These are phyloP conservation scores for Perccottus glenii DNA, from an alignment of 2,113 vertebrate genomes.

Conservation along the genomic window DNA sequence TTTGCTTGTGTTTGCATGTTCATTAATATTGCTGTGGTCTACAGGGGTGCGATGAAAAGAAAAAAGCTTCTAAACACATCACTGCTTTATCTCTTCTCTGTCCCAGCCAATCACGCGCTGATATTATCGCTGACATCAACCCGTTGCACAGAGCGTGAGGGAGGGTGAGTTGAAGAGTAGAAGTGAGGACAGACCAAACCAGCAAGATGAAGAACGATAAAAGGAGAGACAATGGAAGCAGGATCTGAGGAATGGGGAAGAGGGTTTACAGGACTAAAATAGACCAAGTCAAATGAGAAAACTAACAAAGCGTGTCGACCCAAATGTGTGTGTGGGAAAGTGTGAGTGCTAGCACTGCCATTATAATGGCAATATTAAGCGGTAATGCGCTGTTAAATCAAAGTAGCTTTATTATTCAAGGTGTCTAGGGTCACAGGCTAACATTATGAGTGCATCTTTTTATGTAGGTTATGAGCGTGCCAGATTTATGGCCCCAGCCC, in stretches of 20 bases:
- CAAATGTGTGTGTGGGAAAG: conserved; percentile 6
- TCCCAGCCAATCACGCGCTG: conserved; percentile 54
- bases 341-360: conserved; percentile 29
- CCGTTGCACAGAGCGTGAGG: conserved; percentile 23
- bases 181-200: background rate
- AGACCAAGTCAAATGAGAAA: conserved; percentile 67
- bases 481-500: conserved; percentile 38
- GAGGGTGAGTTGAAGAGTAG: background rate
- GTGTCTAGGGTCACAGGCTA: conserved; percentile 50
- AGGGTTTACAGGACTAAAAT: conserved; percentile 63
- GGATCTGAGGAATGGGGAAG: conserved; percentile 48
- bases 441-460: background rate
- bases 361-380: conserved; percentile 57
- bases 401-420: conserved; percentile 64
- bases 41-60: conserved; percentile 34
- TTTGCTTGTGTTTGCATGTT: conserved; percentile 25
- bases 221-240: conserved; percentile 50
- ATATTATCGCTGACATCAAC: conserved; percentile 57
- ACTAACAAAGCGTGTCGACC: conserved; percentile 57
- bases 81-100: conserved; percentile 52
- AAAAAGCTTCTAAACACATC: conserved; percentile 52
- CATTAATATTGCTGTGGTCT: conserved; percentile 33
- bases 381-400: conserved; percentile 57
- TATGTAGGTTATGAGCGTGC: conserved; percentile 7
- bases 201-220: conserved; percentile 17